These are phyloP conservation scores for Macroramphosus scolopax DNA, from an alignment of 2,797 vertebrate genomes.

Conservation along the genomic window DNA sequence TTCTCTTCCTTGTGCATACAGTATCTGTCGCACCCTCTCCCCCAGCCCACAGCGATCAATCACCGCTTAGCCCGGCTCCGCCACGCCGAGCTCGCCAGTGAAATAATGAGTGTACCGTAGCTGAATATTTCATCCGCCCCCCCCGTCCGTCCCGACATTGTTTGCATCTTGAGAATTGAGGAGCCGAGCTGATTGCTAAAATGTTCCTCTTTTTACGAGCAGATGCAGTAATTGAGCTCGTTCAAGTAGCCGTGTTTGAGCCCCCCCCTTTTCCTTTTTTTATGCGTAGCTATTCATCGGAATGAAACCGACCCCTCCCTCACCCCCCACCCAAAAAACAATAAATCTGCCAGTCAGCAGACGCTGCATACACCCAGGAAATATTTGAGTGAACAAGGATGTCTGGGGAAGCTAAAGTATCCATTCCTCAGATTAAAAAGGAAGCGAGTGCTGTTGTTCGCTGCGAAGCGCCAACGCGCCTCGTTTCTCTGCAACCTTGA, in stretches of 20 bases:
- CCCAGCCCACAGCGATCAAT: slow-evolving; percentile 66
- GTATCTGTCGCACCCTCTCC: slow-evolving; percentile 28
- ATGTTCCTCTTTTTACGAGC: slow-evolving; percentile 34
- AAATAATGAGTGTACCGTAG: slow-evolving; percentile 74
- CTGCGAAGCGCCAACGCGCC: not conserved
- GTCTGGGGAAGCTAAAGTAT: too few relatives aligned
- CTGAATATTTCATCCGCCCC: slow-evolving; percentile 65
- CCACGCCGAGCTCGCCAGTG: slow-evolving; percentile 46
- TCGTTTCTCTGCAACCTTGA: slow-evolving; percentile 44
- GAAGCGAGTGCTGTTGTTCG: not conserved
- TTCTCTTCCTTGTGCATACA: slow-evolving; percentile 13
- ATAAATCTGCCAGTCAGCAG: not conserved
- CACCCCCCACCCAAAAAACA: too few relatives aligned
- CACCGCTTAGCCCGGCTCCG: slow-evolving; percentile 64
- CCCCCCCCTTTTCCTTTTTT: slow-evolving; percentile 27
- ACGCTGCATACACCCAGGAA: too few relatives aligned
- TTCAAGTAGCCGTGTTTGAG: slow-evolving; percentile 28
- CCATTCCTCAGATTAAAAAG: too few relatives aligned
- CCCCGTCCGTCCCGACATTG: slow-evolving; percentile 42
- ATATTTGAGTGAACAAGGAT: not conserved
- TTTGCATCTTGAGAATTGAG: slow-evolving; percentile 53
- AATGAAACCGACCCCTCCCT: slow-evolving; percentile 15
- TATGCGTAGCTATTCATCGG: slow-evolving; percentile 31
- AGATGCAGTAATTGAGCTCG: slow-evolving; percentile 39
- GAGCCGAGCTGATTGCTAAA: slow-evolving; percentile 27